Conservation (phyloP, 2,888 invertebrate genomes). For the Hirtodrosophila trivittata region DNA sequence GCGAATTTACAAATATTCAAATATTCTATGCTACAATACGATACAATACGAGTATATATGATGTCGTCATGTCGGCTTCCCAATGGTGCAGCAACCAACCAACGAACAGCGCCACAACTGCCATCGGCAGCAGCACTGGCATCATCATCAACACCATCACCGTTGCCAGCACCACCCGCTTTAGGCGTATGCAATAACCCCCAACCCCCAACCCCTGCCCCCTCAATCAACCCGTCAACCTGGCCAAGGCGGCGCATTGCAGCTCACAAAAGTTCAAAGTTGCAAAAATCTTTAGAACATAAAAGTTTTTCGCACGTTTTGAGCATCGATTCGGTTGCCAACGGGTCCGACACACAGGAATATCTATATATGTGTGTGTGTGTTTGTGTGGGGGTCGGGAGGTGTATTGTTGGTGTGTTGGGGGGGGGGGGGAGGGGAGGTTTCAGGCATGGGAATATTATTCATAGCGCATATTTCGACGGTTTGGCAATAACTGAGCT, state of each 20-base stretch:
- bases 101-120: conserved; percentile 8
- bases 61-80: conserved; percentile 51
- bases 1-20: no score
- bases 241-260: conserved; percentile 17
- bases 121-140: background rate
- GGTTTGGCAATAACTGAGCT: conserved; percentile 60
- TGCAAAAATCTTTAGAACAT: conserved; percentile 66
- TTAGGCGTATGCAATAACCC: background rate
- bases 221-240: background rate
- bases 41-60: conserved; percentile 45
- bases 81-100: conserved; percentile 17
- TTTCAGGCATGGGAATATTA: conserved; percentile 50
- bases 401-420: background rate
- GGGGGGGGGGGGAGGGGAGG: background rate
- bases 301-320: conserved; percentile 76
- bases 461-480: conserved; percentile 67
- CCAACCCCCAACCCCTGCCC: background rate
- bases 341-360: background rate
- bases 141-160: background rate
- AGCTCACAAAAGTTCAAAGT: conserved; percentile 70
- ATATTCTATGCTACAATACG: no score
- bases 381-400: background rate
- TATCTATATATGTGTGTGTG: background rate
- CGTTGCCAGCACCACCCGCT: background rate
- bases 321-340: conserved; percentile 27